Conservation (phyloP, 2,888 invertebrate species). For the Trachelus iudaicus region DNA sequence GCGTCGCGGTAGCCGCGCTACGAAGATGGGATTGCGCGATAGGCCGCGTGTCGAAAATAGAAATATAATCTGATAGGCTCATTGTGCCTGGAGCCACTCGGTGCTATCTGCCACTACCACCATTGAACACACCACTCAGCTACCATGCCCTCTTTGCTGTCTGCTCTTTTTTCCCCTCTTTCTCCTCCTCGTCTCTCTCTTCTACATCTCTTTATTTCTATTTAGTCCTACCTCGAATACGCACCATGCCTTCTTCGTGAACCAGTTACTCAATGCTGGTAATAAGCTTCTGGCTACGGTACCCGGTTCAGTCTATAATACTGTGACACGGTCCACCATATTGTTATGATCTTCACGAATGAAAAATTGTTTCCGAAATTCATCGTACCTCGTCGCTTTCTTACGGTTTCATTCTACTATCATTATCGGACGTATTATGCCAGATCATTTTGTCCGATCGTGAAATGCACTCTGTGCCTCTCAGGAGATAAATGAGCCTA, state of each 20-base stretch:
- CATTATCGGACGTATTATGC: neutral
- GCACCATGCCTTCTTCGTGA: neutral
- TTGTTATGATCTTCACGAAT: neutral
- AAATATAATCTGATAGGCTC: constrained; percentile 66
- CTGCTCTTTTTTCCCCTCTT: constrained; percentile 22
- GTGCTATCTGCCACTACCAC: constrained; percentile 56
- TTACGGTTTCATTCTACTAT: neutral
- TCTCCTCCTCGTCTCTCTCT: neutral
- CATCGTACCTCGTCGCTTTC: neutral
- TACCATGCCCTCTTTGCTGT: constrained; percentile 32
- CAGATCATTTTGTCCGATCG: constrained; percentile 5
- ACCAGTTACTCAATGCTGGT: neutral
- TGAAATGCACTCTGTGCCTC: constrained; percentile 1
- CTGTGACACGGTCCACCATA: neutral
- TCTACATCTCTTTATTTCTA: neutral
- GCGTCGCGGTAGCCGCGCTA: constrained; percentile 52
- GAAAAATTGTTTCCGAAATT: neutral
- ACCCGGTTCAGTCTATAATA: neutral
- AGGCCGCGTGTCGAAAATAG: constrained; percentile 65
- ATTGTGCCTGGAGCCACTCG: constrained; percentile 62
- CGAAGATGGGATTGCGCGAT: constrained; percentile 63
- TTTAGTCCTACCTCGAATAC: neutral
- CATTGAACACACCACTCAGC: constrained; percentile 37
- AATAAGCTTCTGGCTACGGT: neutral
- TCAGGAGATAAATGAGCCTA: constrained; percentile 12